phyloP scores from a whole-genome alignment of 2,797 vertebrate genomes.

The Pogonophryne albipinna region DNA sequence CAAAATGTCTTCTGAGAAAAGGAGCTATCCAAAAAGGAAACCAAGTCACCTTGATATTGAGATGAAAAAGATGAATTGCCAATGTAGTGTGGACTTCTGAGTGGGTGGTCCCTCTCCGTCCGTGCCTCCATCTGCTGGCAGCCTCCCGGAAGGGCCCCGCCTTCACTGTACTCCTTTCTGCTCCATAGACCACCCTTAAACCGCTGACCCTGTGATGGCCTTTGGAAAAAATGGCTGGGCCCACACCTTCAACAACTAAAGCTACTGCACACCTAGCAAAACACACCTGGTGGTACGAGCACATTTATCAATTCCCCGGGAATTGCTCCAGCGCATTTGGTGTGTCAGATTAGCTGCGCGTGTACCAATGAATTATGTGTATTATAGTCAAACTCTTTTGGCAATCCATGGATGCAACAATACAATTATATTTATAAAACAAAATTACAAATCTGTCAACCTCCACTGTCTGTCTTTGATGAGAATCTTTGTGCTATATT shows the following conservation, averaged over 20 bases:
- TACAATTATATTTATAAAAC: too few species aligned
- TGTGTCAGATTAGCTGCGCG: constrained; percentile 16
- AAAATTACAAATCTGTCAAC: neutral
- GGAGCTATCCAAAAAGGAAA: neutral
- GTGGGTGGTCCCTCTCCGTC: constrained; percentile 74
- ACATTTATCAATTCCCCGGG: constrained; percentile 16
- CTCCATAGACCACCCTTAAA: constrained; percentile 70
- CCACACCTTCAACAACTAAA: constrained; percentile 44
- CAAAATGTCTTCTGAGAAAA: neutral
- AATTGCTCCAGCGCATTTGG: constrained; percentile 31
- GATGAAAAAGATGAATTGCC: constrained; percentile 54
- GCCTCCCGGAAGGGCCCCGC: constrained; percentile 37
- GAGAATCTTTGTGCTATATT: neutral
- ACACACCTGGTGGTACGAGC: constrained; percentile 49
- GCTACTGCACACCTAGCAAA: constrained; percentile 69
- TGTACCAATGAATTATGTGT: constrained; percentile 5
- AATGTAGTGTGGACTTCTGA: constrained; percentile 22
- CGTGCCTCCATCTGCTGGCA: constrained; percentile 57
- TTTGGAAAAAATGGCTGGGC: constrained; percentile 54
- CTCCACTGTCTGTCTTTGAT: neutral
- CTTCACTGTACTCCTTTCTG: constrained; percentile 26
- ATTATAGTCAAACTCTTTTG: constrained; percentile 2
- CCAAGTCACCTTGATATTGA: constrained; percentile 5
- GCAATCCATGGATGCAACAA: neutral
- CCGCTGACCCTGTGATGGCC: constrained; percentile 75